Percentiles rank a stretch among this genome's conserved stretches.
Evolutionary conservation across 2,797 vertebrate species (phyloP).

Genomic region (Sus cebifrons): DNA sequence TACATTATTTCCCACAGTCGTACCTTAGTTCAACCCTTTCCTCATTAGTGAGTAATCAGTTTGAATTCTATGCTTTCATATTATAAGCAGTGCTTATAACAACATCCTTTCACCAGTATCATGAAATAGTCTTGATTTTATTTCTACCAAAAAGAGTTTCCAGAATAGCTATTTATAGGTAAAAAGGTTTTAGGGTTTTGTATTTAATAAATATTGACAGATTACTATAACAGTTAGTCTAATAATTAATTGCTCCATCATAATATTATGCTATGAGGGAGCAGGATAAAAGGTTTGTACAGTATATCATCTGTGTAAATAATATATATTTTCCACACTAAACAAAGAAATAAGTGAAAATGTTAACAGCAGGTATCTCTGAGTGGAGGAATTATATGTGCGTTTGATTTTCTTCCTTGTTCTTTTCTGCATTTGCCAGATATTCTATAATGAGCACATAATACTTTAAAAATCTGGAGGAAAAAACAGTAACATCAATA

Average conservation of each 20-base stretch:
- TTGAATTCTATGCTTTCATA: background rate
- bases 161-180: background rate
- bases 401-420: conserved; percentile 18
- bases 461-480: background rate
- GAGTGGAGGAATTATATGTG: background rate
- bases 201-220: background rate
- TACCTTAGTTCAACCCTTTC: background rate
- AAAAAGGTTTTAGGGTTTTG: background rate
- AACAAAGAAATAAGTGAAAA: conserved; percentile 6
- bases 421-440: conserved; percentile 38
- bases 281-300: background rate
- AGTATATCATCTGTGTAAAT: background rate
- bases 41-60: background rate
- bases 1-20: background rate
- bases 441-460: conserved; percentile 5
- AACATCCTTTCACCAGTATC: background rate
- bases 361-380: background rate
- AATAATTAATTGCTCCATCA: background rate
- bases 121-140: background rate
- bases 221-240: background rate
- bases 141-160: background rate
- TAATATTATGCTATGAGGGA: background rate
- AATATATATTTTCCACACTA: background rate
- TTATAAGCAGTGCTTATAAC: background rate
- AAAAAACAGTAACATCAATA: background rate